Evolutionary conservation across 2,888 invertebrate genomes (phyloP).

Genomic region (Anoplius nigerrimus): DNA sequence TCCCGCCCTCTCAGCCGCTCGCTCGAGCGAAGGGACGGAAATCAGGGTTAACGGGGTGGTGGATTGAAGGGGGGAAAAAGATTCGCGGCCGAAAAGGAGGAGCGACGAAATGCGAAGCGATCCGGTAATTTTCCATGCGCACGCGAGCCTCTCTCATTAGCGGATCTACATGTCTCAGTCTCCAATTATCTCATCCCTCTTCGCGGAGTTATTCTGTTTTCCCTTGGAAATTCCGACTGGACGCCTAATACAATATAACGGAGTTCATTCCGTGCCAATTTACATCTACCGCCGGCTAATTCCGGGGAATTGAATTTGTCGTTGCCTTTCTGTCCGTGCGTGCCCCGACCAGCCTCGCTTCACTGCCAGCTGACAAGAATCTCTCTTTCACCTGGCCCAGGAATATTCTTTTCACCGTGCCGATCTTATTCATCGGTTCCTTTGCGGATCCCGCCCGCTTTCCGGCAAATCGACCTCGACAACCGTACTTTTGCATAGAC

Average conservation of each 20-base stretch:
- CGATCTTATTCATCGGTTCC: too few species aligned
- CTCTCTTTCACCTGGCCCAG: neutral
- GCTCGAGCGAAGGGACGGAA: constrained; percentile 19
- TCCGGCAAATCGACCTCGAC: too few species aligned
- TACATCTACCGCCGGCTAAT: constrained; percentile 73
- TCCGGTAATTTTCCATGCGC: constrained; percentile 44
- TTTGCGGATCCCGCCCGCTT: too few species aligned
- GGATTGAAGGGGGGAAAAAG: constrained; percentile 14
- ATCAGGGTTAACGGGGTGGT: constrained; percentile 36
- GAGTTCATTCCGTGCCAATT: constrained; percentile 74
- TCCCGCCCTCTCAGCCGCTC: neutral
- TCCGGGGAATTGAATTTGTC: constrained; percentile 71
- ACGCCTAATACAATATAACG: constrained; percentile 72
- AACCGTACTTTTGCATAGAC: too few species aligned
- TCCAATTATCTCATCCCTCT: constrained; percentile 66
- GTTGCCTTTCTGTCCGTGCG: constrained; percentile 63
- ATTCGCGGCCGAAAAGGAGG: constrained; percentile 32
- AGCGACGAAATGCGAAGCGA: constrained; percentile 29
- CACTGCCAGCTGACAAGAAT: constrained; percentile 5
- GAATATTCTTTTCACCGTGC: too few species aligned
- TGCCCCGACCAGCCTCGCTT: constrained; percentile 43
- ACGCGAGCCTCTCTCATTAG: constrained; percentile 67
- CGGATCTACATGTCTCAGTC: constrained; percentile 72
- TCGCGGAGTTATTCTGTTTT: constrained; percentile 65
- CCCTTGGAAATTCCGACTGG: constrained; percentile 71